Evolutionary conservation across 2,888 invertebrate genomes (phyloP), one percentile per base, ranked within the genome.

Genomic region (Oegoconia quadripuncta): DNA sequence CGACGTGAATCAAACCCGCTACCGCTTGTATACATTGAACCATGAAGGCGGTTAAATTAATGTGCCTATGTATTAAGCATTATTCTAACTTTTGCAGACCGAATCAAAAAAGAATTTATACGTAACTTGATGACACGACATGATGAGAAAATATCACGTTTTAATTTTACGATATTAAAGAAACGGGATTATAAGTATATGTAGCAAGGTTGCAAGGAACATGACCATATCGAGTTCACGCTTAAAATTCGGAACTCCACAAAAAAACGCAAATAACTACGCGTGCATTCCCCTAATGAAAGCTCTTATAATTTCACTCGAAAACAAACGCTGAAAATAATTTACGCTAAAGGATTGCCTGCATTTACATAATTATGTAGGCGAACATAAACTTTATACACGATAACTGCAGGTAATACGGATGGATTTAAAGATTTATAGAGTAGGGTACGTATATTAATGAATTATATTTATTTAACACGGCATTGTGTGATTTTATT

Each of bases 331-430:
- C 62, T 73, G 68, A 63, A 75, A 76, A 81, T 77, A 81, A 79
- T 78, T 80, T 70, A 80, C 66, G 64, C 64, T 69, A 65, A 78
- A 77, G 71, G 73, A 76, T 75, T 74, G 74, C 60, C 49, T 68
- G 58, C 72, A 74, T 78, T 77, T 70, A 67, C 78, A 81, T 77
- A 80, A 81, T 76, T 77, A 77, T 77, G 78, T 74, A 72, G 67
- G 74, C 68, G 64, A 74, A 77, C 78, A 78, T 81, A 81, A 82
- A 81, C 72, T 75, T 73, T 66, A 70, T 67, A 74, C 76, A 72
- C 78, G 82, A 81, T 82, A 80, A 78, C 70, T 69, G 52, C 64
- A 74, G 67, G 69, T 66, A 65, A 61, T 68, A 64, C 64, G 63
- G 58, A 68, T 68, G 64, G 65, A 61, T 66, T 73, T 63, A 52